Evolutionary conservation across 1,140 invertebrate genomes (phyloP), one percentile per base, ranked within the genome.

Genomic region (Diachasmimorpha longicaudata): DNA sequence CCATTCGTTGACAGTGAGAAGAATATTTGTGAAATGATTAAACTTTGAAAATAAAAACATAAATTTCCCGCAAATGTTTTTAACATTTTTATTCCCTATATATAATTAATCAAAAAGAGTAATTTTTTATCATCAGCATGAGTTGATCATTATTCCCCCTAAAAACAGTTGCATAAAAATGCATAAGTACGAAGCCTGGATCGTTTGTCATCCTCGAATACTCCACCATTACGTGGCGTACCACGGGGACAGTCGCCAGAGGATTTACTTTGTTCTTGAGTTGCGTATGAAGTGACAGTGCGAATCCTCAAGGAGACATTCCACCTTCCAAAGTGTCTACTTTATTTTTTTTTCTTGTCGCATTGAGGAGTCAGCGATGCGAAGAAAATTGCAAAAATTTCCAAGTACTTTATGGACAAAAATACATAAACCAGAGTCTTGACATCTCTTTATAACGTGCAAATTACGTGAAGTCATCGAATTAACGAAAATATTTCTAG

Each of bases 191-290:
- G 31, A 39, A 39, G 58, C 6, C 58, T 31, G 5, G 39, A 69
- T 76, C 74, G 69, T 76, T 76, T 66, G 55, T 72, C 74, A 76
- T 72, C 46, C 68, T 58, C 37, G 44, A 46, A 11, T 23, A 39
- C 68, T 70, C 42, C 21, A 36, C 44, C 14, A 16, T 11, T 68
- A 68, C 37, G 23, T 11, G 21, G 46, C 23, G 48, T 31, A 25
- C 63, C 58, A 74, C 11, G 14, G 48, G n/a, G 66, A 66, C 52
- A 69, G 42, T 74, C 58, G 36, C 23, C 67, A 52, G 21, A 68
- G 42, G 66, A 74, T 74, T 74, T 74, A 74, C 73, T 74, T 74
- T 74, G 73, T 68, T 69, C 73, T 74, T 68, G 73, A 74, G 66
- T 68, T 74, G 73, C 55, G 72, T 66, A 74, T 44, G 63, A 42